Base-by-base conservation (phyloP, 2,888 invertebrate species). In the Drosophila percnosoma region DNA sequence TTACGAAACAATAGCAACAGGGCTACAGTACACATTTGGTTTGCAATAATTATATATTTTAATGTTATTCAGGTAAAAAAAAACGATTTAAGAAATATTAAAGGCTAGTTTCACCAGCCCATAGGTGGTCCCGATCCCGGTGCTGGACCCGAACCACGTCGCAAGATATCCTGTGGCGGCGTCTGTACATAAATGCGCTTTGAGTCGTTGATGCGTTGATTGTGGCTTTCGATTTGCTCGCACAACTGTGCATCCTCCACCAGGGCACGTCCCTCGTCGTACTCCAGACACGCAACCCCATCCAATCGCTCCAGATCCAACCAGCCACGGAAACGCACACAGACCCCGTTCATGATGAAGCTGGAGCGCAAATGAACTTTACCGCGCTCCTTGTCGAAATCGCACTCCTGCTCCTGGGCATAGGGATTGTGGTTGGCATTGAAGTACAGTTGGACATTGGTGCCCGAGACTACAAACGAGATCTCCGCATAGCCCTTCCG, bases 301-400 rank as follows among this genome's bases (percentile, higher is more conserved):
- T 98, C 98, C 75, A 99, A 94, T 51, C 98, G 95, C 91, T 98
- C 97, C 91, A 98, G 93, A 92, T 98, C 98, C 80, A 99, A 93
- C 97, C 97, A 98, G 4, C 99, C 99, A 27, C 97, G 95, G 96
- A 98, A 99, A 92, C 97, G 94, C 52, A 99, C 98, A 94, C 98
- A 99, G 29, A 99, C 99, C 54, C 99, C 99, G 93, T 99, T 98
- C 97, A 99, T 97, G 90, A 99, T 99, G 92, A 99, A 97, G 87
- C 96, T 95, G 21, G 98, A 97, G 84, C 97, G 96, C 79, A 99
- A 95, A 93, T 98, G 98, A 29, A 98, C 98, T 96, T 98, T 98
- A 91, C 98, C 98, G 63, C 95, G 96, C 93, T 98, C 98, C 93
- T 98, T 97, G 83, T 98, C 98, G 91, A 98, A 98, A 93, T 98